Base-by-base conservation (phyloP, 2,113 vertebrate species). In the Brachionichthys hirsutus region DNA sequence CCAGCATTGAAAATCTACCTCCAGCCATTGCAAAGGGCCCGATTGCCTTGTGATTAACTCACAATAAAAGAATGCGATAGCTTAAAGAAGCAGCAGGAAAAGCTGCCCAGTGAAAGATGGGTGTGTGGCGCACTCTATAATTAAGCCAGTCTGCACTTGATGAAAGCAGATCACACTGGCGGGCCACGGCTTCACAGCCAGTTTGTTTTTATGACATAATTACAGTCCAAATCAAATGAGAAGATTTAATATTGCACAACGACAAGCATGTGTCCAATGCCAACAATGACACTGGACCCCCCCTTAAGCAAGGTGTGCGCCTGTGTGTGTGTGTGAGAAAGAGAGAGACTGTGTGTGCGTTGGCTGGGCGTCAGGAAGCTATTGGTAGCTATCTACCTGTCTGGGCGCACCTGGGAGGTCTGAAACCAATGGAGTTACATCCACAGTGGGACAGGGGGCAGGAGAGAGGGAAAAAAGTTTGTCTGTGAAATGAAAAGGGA, bases 201-300 rank as follows among this genome's bases (percentile, higher is more conserved):
- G 87, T 91, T 91, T 91, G 83, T 77, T 85, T 89, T 91, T 90
- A 91, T 78, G 83, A 91, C 88, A 90, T 91, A 90, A 91, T 92
- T 89, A 90, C 80, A 87, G 87, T 88, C 80, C 84, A 90, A 91
- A 91, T 91, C 89, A 85, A 91, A 90, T 88, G 84, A 86, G 89
- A 87, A 87, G 87, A 89, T 90, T 90, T 90, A 86, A 90, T 90
- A 91, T 90, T 83, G 88, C 80, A 64, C 78, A 42, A 50, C 67
- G 74, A 87, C 70, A 78, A 87, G 83, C 81, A 82, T 77, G 78
- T 82, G 86, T 85, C 86, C 87, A 87, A 87, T 77, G 73, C 89
- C 84, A 88, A 88, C 89, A 86, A 83, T 84, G 87, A 86, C 76
- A 78, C 79, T 86, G 87, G 86, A 86, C 86, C 88, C 86, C 87